Percentiles rank a stretch among this genome's conserved stretches.
Conservation (phyloP, 2,797 vertebrate species). For the Erpetoichthys calabaricus region DNA sequence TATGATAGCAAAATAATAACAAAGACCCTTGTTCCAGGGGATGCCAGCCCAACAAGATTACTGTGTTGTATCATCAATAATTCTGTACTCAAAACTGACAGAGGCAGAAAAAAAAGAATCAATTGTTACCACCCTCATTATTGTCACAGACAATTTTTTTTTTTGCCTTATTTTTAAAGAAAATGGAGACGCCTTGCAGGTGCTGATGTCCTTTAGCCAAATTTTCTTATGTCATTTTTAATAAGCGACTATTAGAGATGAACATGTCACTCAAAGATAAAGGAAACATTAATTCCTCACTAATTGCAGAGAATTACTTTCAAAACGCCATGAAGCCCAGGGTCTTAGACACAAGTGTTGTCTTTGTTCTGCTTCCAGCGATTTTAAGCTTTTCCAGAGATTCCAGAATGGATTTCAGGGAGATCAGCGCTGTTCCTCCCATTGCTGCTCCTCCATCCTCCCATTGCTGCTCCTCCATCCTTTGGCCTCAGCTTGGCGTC, state of each 20-base stretch:
- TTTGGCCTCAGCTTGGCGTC: no score
- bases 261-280: not conserved
- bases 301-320: not conserved
- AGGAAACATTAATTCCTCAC: not conserved
- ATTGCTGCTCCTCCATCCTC: no score
- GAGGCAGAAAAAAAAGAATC: slow-evolving; percentile 48
- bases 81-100: slow-evolving; percentile 53
- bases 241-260: slow-evolving; percentile 24
- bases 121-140: slow-evolving; percentile 49
- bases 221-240: slow-evolving; percentile 49
- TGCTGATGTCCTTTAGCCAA: slow-evolving; percentile 45
- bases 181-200: slow-evolving; percentile 46
- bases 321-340: not conserved
- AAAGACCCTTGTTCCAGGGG: slow-evolving; percentile 55
- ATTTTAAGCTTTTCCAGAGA: not conserved
- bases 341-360: not conserved
- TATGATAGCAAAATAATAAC: slow-evolving; percentile 60
- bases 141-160: slow-evolving; percentile 43
- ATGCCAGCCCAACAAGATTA: slow-evolving; percentile 58
- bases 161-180: slow-evolving; percentile 47
- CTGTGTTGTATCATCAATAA: slow-evolving; percentile 56
- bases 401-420: not conserved
- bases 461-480: no score
- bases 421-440: not conserved
- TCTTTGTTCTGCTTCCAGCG: not conserved